Evolutionary conservation across 2,888 invertebrate species (phyloP), one percentile per base, ranked within the genome.

Genomic region (Amaurobius ferox): DNA sequence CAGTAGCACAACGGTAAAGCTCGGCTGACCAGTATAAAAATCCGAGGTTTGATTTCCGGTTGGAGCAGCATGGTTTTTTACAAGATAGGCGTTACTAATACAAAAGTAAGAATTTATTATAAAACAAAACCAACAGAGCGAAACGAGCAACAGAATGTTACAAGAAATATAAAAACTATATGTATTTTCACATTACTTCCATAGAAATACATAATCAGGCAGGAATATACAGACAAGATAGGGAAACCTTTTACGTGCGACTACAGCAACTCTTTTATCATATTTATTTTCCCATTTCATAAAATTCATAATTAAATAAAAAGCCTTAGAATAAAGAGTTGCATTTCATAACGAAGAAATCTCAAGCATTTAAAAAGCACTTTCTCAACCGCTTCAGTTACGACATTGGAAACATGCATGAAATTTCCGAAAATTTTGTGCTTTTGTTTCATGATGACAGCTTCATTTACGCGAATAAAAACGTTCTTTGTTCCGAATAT

Each of bases 251-350:
- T 16, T 16, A 16, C 16, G 44, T 16, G 44, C 6, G 16, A 23
- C 2, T 23, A 55, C 35, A 6, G 55, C 11, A 55, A 55, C 55
- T 3, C 19, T 55, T 55, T 55, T 23, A 55, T 23, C 23, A 23
- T 23, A 55, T 23, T 55, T 55, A 55, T 23, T 23, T 55, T 55
- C 23, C 55, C 55, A 11, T 55, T 23, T 23, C 23, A 23, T 6
- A 23, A 23, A 55, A 55, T 55, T 55, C 55, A 55, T 55, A 55
- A 55, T 55, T 55, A 16, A 55, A 55, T 55, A n/a, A 55, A 16
- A 55, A 55, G 55, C 23, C n/a, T 55, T 16, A 16, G 55, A 19
- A 23, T 23, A 55, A 55, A 55, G 55, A 55, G 23, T 55, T 55
- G 5, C 23, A 55, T 55, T 55, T 55, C 44, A 55, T 11, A 44